Evolutionary conservation across 2,113 vertebrate species (phyloP), one percentile per base, ranked within the genome.

Genomic region (Acanthisitta chloris): DNA sequence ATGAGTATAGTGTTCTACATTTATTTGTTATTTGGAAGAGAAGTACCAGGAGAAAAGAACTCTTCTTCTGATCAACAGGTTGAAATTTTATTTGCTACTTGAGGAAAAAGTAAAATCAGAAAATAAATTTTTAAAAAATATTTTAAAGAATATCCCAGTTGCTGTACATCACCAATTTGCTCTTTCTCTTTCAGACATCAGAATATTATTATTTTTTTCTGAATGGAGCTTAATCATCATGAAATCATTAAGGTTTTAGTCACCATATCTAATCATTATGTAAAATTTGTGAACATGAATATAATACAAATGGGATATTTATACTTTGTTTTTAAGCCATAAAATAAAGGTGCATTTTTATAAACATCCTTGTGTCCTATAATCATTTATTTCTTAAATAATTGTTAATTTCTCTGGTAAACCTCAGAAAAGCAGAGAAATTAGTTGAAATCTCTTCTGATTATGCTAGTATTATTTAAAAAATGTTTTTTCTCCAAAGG

Each of bases 401-500:
- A 58, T 28, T 26, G 29, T 77, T 76, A 66, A 34, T 29, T 40
- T 88, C 20, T 38, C 15, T 48, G 34, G 19, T 48, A 88, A 91
- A 90, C 8, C 45, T 92, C 51, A 83, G 74, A 43, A 91, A 91
- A 87, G 10, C 24, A 59, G 58, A 26, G 57, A 43, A 57, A 28
- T 62, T 1, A 42, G 19, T 66, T 69, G 17, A 38, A 91, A 81
- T 81, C 8, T 40, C 29, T 89, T 95, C 73, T 83, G 34, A 92
- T 51, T 90, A 92, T 83, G 92, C 72, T 23, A 93, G 89, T 76
- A 51, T 38, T 83, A 76, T 71, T 40, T 55, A 96, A 86, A 36
- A 92, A 90, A 57, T 67, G 28, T 34, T 86, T 82, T 84, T 87
- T 72, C 79, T 90, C 78, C 52, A 70, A 49, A 88, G 71, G 59